These are phyloP conservation scores for Mionectes macconnelli DNA, from an alignment of 2,113 vertebrate species.

Conservation along the genomic window DNA sequence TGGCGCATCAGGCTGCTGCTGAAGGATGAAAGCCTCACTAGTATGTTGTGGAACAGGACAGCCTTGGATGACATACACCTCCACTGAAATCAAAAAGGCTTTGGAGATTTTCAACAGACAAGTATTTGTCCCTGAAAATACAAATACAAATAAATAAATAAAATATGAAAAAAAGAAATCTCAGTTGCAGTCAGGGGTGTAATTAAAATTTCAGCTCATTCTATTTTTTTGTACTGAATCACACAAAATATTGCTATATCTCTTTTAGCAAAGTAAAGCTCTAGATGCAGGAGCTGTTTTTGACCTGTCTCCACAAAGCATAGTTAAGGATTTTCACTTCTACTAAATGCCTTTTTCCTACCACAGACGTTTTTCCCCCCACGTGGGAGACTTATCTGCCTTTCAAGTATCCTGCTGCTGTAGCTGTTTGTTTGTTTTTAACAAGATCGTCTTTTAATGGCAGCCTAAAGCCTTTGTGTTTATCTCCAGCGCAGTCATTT, in stretches of 20 bases:
- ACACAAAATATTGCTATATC: neutral
- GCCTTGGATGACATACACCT: rapidly evolving
- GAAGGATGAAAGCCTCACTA: neutral
- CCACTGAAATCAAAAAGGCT: neutral
- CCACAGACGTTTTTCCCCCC: rapidly evolving
- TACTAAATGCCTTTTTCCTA: neutral
- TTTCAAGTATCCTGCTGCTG: neutral
- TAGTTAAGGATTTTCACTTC: neutral
- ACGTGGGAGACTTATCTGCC: rapidly evolving
- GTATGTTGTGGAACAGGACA: neutral
- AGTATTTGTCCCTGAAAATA: neutral
- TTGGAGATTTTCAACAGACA: neutral
- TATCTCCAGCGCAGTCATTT: neutral
- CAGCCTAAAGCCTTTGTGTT: neutral
- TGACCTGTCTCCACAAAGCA: neutral
- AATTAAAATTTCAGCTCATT: neutral
- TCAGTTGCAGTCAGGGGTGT: neutral
- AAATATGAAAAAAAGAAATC: neutral
- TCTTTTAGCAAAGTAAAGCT: neutral
- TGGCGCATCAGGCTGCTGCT: neutral
- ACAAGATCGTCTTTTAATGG: neutral
- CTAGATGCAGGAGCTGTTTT: neutral
- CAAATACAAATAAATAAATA: neutral
- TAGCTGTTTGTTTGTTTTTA: neutral
- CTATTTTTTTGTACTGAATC: neutral